Evolutionary conservation across 2,888 invertebrate genomes (phyloP).

Genomic region (Hemicrepidius hirtus): DNA sequence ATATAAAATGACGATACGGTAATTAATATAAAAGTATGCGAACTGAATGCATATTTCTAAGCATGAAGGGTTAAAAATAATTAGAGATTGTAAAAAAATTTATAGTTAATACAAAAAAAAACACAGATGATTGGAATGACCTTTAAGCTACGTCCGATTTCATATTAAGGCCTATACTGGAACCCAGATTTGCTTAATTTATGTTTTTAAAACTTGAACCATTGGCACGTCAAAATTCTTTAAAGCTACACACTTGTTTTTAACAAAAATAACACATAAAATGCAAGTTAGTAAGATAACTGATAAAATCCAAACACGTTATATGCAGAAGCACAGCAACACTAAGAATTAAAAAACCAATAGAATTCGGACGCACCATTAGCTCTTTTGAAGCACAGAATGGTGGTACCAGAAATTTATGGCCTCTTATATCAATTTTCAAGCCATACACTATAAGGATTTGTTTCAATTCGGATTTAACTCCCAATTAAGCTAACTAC

Average conservation of each 20-base stretch:
- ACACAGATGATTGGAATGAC: constrained; percentile 18
- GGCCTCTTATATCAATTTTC: constrained; percentile 29
- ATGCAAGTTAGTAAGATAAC: background rate
- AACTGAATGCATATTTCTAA: background rate
- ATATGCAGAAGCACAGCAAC: too few relatives aligned
- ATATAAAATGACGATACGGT: background rate
- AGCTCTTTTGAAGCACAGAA: background rate
- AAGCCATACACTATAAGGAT: too few relatives aligned
- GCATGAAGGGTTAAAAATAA: background rate
- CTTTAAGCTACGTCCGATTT: constrained; percentile 7
- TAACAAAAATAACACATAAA: background rate
- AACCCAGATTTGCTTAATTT: too few relatives aligned
- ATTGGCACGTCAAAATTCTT: too few relatives aligned
- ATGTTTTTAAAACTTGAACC: too few relatives aligned
- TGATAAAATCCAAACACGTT: too few relatives aligned
- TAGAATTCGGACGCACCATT: background rate
- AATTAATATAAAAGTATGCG: background rate
- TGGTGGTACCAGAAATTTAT: constrained; percentile 19
- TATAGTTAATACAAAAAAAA: too few relatives aligned
- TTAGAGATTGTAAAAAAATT: background rate
- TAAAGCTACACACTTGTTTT: too few relatives aligned
- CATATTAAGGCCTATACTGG: too few relatives aligned
- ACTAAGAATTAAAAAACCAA: background rate
- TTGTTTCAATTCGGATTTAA: too few relatives aligned
- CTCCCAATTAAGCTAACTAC: too few relatives aligned